Evolutionary conservation across 2,797 vertebrate genomes (phyloP), one percentile per base, ranked within the genome.

Genomic region (Pipistrellus pygmaeus): DNA sequence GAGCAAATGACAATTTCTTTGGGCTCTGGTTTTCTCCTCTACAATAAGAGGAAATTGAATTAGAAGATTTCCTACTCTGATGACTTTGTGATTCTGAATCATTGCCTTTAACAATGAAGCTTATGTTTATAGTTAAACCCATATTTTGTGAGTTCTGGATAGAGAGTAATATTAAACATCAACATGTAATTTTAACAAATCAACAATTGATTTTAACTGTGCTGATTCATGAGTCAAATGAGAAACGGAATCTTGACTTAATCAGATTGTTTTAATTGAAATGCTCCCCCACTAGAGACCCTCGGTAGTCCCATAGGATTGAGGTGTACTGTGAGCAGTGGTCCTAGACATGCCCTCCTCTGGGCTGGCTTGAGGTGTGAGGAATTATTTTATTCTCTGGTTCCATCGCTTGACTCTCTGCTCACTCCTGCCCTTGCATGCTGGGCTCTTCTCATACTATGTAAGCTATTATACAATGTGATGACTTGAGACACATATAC

Each of bases 81-180:
- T 21, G 27, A 87, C 73, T 90, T 95, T 60, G 35, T 94, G 69
- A 92, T 88, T 94, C 73, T 97, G 92, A 96, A 87, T 95, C 89
- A 91, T 71, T 91, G 64, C 51, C 85, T 90, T 55, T 66, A 78
- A 93, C 80, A 86, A 83, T 83, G 44, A 69, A 80, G 20, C n/a
- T 71, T 75, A n/a, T 86, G 15, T 64, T 84, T 88, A 83, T 46
- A 94, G 2, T 6, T 64, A 64, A 12, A 84, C 12, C 15, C 4
- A 51, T 44, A 57, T 66, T 5, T 88, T 30, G 11, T 82, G 73
- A 91, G 64, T 66, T 69, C 64, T 82, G 23, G 44, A 32, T 38
- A 23, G 5, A 88, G 68, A n/a, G n/a, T 85, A 91, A 77, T 48
- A 66, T 60, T 11, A 85, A 85, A 77, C 10, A 94, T 76, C 2